phyloP scores from a whole-genome alignment of 1,140 invertebrate species.

The Leptopilina boulardi region DNA sequence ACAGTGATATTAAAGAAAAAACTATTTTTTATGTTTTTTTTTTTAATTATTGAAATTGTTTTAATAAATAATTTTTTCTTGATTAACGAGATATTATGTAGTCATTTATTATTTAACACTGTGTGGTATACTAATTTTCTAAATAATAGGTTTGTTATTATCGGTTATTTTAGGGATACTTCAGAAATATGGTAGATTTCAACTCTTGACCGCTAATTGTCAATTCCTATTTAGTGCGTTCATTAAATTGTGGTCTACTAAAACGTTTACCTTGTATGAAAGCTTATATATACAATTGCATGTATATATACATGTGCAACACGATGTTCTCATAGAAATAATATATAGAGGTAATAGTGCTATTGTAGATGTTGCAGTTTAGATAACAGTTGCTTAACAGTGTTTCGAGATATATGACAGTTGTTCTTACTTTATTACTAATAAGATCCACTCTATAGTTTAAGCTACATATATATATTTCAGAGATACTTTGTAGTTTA shows the following conservation, averaged over 20 bases:
- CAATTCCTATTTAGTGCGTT: background rate
- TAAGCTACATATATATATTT: too few species aligned
- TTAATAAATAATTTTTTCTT: background rate
- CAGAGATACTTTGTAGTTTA: too few species aligned
- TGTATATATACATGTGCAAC: background rate
- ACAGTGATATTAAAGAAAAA: too few species aligned
- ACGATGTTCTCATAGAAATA: background rate
- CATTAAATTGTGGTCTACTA: conserved; percentile 12
- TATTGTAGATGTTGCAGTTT: background rate
- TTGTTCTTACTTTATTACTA: background rate
- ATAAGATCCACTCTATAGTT: background rate
- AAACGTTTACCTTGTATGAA: background rate
- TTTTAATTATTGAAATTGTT: background rate
- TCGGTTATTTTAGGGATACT: background rate
- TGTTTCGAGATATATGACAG: background rate
- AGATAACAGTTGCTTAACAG: background rate
- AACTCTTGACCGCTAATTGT: conserved; percentile 15
- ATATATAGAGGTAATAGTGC: background rate
- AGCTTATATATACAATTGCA: background rate
- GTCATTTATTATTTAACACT: background rate
- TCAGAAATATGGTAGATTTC: background rate
- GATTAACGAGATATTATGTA: too few species aligned
- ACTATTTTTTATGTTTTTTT: too few species aligned
- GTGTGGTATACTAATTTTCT: background rate
- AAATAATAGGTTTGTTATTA: background rate